Base-by-base conservation (phyloP, 1,140 invertebrate genomes). In the Subanguina moxae region DNA sequence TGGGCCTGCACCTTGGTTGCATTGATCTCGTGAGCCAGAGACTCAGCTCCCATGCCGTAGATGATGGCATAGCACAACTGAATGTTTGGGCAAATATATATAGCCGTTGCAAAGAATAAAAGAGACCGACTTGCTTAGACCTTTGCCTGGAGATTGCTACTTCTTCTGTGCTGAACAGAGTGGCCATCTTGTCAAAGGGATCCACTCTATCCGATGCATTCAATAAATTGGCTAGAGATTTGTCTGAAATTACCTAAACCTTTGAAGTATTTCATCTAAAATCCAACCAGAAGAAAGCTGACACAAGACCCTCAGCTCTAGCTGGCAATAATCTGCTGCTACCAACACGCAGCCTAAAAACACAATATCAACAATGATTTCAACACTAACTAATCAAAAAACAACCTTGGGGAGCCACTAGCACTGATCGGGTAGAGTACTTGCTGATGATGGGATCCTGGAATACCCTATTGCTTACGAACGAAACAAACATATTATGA, bases 21-120 rank as follows among this genome's bases (percentile, higher is more conserved):
- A 64, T 88, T 88, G 21, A 97, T 84, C 64, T 89, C 87, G 67
- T 93, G 89, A 0, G 89, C 87, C n/a, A 98, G 85, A 0, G 90
- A 87, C 78, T 89, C 90, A 15, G 88, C 85, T 13, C 94, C 92
- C 88, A 97, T 97, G n/a, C 94, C 94, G 83, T 97, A 97, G 58
- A 98, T 90, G 73, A 98, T 92, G 9, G 92, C 94, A 85, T 97
- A 98, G 77, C 92, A 94, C 17, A 97, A 87, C 85, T 95, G 23
- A 64, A 67, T n/a, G n/a, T n/a, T n/a, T n/a, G n/a, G n/a, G n/a
- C n/a, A n/a, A n/a, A n/a, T n/a, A n/a, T n/a, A n/a, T n/a, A 46
- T 46, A 15, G 15, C 15, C 15, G 45, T n/a, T 46, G 45, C 15
- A 46, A 17, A 27, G 27, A 23, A 0, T 1, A 30, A 57, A 59